Evolutionary conservation across 2,113 vertebrate genomes (phyloP).

Genomic region (Leptocoma aspasia): DNA sequence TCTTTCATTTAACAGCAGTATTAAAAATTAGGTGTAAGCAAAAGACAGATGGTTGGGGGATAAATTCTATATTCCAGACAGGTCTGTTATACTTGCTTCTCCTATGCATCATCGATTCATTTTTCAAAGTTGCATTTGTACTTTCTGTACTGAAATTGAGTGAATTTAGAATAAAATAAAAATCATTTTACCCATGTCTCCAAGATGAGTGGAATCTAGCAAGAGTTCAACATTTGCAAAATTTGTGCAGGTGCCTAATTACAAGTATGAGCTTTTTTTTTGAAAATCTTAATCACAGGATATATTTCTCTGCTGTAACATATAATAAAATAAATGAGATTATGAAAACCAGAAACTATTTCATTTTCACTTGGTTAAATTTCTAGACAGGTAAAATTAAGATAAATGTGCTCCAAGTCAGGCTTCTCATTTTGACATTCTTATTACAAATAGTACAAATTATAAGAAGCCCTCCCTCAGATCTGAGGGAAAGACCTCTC

Average conservation of each 20-base stretch:
- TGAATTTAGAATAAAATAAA: background rate
- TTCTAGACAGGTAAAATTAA: conserved; percentile 34
- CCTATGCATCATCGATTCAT: background rate
- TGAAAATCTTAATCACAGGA: background rate
- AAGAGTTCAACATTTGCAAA: background rate
- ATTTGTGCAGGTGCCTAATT: background rate
- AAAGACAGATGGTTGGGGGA: background rate
- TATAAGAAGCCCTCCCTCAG: background rate
- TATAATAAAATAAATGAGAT: background rate
- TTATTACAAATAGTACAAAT: background rate
- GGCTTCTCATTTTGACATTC: background rate
- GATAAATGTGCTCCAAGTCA: background rate
- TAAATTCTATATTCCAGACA: background rate
- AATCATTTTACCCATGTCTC: background rate
- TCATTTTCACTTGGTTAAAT: conserved; percentile 4
- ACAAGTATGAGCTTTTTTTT: background rate
- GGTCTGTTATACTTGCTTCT: background rate
- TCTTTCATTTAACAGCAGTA: background rate
- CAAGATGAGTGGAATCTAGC: background rate
- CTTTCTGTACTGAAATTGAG: background rate
- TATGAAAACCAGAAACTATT: conserved; percentile 4
- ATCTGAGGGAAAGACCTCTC: background rate
- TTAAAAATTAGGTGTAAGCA: background rate
- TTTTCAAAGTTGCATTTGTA: background rate
- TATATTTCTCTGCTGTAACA: background rate